Percentiles rank a stretch among this genome's conserved stretches.
phyloP scores from a whole-genome alignment of 2,113 vertebrate species.

The Lampris megalopsis region DNA sequence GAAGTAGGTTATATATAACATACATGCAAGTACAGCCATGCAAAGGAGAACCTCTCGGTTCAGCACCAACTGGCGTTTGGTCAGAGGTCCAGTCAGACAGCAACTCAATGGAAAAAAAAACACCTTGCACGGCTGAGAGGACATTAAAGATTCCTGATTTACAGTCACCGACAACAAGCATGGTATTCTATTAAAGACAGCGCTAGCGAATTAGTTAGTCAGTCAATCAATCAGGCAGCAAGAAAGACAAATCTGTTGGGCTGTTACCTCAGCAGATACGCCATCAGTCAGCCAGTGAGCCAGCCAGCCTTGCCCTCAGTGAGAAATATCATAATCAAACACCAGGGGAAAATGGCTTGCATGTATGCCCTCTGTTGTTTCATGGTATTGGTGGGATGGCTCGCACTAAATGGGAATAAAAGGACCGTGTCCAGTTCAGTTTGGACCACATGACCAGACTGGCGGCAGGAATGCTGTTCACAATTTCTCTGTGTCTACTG shows the following conservation, averaged over 20 bases:
- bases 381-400: background rate
- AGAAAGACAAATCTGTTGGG: too few relatives aligned
- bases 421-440: slow-evolving; percentile 14
- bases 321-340: slow-evolving; percentile 2
- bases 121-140: background rate
- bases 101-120: slow-evolving; percentile 17
- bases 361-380: slow-evolving; percentile 51
- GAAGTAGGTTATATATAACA: background rate
- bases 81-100: slow-evolving; percentile 21
- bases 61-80: slow-evolving; percentile 17
- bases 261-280: too few relatives aligned
- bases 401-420: slow-evolving; percentile 30
- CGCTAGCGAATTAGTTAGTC: slow-evolving; percentile 38
- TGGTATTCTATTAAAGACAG: slow-evolving; percentile 20
- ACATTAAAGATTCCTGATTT: background rate
- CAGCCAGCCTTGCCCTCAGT: slow-evolving; percentile 10
- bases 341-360: slow-evolving; percentile 6
- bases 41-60: slow-evolving; percentile 7
- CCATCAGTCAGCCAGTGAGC: slow-evolving; percentile 52
- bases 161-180: background rate
- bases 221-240: slow-evolving; percentile 48
- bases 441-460: background rate
- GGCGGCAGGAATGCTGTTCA: slow-evolving; percentile 13
- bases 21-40: background rate
- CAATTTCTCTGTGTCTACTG: background rate